These are phyloP conservation scores for Masticophis lateralis DNA, from an alignment of 2,797 vertebrate species.

Conservation along the genomic window DNA sequence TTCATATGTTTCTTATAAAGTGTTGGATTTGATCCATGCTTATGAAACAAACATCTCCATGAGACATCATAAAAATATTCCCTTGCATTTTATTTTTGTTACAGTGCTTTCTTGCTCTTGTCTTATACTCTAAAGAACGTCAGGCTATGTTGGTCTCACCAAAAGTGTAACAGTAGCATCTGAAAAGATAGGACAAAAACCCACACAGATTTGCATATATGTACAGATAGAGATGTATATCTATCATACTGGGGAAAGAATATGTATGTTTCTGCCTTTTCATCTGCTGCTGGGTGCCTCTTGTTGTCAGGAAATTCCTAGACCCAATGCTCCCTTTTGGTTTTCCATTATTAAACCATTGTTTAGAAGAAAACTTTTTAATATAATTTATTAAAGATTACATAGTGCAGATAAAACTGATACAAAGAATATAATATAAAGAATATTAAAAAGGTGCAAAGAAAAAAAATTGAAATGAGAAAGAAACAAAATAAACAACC, in stretches of 20 bases:
- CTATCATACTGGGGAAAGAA: neutral
- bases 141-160: neutral
- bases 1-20: conserved; percentile 9
- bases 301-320: neutral
- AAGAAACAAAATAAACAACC: neutral
- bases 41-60: neutral
- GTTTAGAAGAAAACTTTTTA: neutral
- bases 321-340: neutral
- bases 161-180: neutral
- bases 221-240: neutral
- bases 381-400: neutral
- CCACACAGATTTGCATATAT: neutral
- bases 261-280: neutral
- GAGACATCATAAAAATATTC: conserved; percentile 12
- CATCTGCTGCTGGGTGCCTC: neutral
- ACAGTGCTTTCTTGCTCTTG: neutral
- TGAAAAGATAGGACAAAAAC: neutral
- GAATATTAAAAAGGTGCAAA: neutral
- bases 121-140: neutral
- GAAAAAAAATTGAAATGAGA: neutral
- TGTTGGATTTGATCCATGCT: conserved; percentile 16
- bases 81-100: neutral
- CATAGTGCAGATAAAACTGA: neutral
- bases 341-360: neutral
- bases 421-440: neutral